Conservation (phyloP, 2,797 vertebrate species). For the Rhynchonycteris naso region DNA sequence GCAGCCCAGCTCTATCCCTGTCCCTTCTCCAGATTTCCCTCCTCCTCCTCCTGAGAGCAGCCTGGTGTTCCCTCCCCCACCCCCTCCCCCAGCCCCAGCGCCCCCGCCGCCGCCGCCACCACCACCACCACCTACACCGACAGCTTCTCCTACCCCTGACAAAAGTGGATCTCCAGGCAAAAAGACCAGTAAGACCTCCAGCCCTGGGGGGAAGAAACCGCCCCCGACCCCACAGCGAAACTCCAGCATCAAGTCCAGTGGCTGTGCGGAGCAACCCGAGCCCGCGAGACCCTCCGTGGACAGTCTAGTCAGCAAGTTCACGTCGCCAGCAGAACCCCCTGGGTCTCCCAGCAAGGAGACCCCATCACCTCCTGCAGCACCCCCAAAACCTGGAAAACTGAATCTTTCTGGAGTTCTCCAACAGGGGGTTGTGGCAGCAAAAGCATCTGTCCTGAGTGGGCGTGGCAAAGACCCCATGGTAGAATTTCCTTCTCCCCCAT, state of each 20-base stretch:
- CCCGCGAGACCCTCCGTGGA: constrained; percentile 92
- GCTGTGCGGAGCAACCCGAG: constrained; percentile 90
- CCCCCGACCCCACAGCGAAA: constrained; percentile 95
- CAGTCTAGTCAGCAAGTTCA: constrained; percentile 94
- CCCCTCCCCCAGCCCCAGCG: constrained; percentile 86
- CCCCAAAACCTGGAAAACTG: constrained; percentile 96
- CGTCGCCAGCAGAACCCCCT: constrained; percentile 86
- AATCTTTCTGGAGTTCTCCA: constrained; percentile 90
- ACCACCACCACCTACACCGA: constrained; percentile 90
- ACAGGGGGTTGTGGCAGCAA: constrained; percentile 85
- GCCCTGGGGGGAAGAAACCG: constrained; percentile 90
- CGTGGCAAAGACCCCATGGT: constrained; percentile 81
- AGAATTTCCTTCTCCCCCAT: constrained; percentile 93
- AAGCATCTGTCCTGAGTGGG: constrained; percentile 37
- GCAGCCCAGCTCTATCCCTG: constrained; percentile 90
- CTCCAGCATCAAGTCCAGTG: constrained; percentile 91
- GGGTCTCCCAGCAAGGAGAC: constrained; percentile 92
- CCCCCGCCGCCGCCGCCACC: constrained; percentile 69
- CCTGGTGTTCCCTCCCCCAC: constrained; percentile 89
- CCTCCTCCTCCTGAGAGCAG: constrained; percentile 91
- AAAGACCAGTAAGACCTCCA: constrained; percentile 88
- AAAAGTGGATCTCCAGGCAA: constrained; percentile 89
- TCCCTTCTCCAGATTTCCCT: constrained; percentile 94
- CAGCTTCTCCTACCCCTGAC: constrained; percentile 88
- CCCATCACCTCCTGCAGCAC: constrained; percentile 87